phyloP scores from a whole-genome alignment of 1,140 invertebrate species.

The Sycobia sp. region DNA sequence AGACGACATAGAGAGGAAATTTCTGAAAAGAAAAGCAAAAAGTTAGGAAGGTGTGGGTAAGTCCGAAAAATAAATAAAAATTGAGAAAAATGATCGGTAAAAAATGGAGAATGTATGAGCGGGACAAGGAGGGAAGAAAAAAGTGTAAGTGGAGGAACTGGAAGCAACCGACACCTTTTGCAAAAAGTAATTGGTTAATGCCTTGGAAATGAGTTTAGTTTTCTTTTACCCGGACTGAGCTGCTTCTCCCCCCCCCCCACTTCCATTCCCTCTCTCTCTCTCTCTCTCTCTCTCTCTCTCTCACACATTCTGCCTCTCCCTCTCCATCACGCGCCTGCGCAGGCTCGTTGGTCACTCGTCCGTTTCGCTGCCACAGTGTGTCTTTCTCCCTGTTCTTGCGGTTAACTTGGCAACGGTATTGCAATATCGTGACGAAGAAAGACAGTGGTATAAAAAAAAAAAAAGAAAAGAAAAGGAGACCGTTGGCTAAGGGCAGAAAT shows the following conservation, averaged over 20 bases:
- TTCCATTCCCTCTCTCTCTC: no score
- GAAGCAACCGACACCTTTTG: slow-evolving; percentile 57
- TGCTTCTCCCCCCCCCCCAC: slow-evolving; percentile 38
- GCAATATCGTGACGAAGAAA: no score
- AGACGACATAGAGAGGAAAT: no score
- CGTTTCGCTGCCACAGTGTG: background rate
- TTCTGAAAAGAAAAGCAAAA: background rate
- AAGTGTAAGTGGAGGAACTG: slow-evolving; percentile 37
- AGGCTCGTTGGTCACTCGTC: background rate
- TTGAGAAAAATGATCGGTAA: no score
- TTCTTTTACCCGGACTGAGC: slow-evolving; percentile 49
- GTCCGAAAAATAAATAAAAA: no score
- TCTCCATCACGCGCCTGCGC: no score
- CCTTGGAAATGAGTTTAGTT: slow-evolving; percentile 62
- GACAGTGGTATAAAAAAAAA: no score
- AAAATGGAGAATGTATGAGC: slow-evolving; percentile 10
- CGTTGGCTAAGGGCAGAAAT: no score
- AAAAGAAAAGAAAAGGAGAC: no score
- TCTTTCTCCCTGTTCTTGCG: slow-evolving; percentile 27
- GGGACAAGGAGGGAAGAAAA: background rate
- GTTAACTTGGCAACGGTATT: no score
- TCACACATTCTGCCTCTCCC: background rate
- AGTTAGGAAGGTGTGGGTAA: no score
- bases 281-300: no score
- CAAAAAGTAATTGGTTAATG: slow-evolving; percentile 63